These are phyloP conservation scores for Cosmia pyralina DNA, from an alignment of 2,888 invertebrate species.

Conservation along the genomic window DNA sequence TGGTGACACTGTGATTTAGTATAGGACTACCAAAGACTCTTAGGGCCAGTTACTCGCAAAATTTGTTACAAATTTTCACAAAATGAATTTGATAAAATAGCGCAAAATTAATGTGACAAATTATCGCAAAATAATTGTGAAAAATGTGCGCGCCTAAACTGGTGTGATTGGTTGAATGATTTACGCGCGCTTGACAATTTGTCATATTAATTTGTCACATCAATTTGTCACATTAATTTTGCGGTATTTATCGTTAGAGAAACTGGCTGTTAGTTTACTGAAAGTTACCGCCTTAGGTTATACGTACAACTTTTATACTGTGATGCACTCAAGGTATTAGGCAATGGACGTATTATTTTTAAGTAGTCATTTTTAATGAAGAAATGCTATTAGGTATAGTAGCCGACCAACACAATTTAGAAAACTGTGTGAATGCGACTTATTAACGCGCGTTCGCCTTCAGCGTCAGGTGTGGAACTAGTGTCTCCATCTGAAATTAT, in stretches of 20 bases:
- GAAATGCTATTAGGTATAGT: neutral
- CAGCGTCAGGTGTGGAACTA: neutral
- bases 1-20: conserved; percentile 88
- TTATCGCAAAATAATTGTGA: too few relatives aligned
- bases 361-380: conserved; percentile 36
- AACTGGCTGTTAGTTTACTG: conserved; percentile 72
- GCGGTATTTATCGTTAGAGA: too few relatives aligned
- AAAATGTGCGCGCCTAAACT: neutral
- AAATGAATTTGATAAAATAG: neutral
- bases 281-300: conserved; percentile 80
- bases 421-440: neutral
- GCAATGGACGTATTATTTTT: conserved; percentile 43
- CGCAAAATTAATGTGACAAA: too few relatives aligned
- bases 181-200: neutral
- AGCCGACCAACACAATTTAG: neutral
- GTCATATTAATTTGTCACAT: neutral
- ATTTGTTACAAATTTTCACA: neutral
- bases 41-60: conserved; percentile 50
- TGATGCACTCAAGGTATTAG: conserved; percentile 53
- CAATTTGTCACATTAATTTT: neutral
- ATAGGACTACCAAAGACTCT: conserved; percentile 83
- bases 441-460: neutral
- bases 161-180: neutral
- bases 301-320: conserved; percentile 66
- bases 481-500: neutral